phyloP scores from a whole-genome alignment of 2,888 invertebrate genomes.

The Metalampra italica region DNA sequence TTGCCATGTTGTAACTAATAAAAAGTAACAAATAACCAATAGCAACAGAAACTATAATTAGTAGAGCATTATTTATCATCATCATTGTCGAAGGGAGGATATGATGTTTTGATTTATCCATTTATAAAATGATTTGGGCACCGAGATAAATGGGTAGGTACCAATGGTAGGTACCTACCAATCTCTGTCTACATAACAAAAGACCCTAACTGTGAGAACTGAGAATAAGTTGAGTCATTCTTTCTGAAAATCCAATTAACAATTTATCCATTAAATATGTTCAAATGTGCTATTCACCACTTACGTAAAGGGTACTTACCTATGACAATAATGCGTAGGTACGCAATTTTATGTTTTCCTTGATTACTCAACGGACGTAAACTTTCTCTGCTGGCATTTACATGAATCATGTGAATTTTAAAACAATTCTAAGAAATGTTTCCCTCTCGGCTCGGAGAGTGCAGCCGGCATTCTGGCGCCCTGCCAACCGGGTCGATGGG shows the following conservation, averaged over 20 bases:
- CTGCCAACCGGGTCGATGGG: constrained; percentile 62
- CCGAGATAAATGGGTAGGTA: no score
- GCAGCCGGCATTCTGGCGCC: constrained; percentile 48
- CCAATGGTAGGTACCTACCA: no score
- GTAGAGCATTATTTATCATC: no score
- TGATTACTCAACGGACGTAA: constrained; percentile 22
- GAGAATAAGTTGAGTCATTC: not conserved
- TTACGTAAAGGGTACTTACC: constrained; percentile 1
- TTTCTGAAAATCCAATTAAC: not conserved
- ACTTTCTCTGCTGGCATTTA: constrained; percentile 20
- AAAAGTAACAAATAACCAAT: no score
- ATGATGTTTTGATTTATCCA: no score
- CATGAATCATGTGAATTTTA: constrained; percentile 26
- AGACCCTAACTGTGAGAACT: not conserved
- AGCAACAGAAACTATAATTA: no score
- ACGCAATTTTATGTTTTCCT: constrained; percentile 9
- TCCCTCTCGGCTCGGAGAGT: constrained; percentile 25
- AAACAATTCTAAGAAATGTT: constrained; percentile 38
- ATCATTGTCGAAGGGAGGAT: no score
- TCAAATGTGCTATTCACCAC: not conserved
- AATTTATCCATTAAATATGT: not conserved
- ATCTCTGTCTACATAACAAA: not conserved
- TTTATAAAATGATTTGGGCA: no score
- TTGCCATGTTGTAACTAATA: no score
- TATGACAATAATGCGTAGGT: constrained; percentile 1